Base-by-base conservation (phyloP, 1,140 invertebrate genomes). In the Oncopodura yosiiana region DNA sequence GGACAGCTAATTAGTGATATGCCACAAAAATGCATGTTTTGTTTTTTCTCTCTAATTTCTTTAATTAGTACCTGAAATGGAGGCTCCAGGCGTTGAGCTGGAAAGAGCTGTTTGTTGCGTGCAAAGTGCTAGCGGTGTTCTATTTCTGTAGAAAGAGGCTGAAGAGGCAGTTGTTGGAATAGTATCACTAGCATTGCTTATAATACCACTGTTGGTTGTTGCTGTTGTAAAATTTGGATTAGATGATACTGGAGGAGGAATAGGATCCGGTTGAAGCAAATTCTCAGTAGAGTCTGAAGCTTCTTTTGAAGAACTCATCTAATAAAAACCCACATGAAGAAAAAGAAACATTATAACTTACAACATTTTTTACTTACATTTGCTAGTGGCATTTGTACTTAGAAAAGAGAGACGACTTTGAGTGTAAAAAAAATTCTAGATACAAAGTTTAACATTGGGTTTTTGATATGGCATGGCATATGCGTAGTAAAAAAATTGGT, bases 31-130 rank as follows among this genome's bases (percentile, higher is more conserved):
- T 41, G 9, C 18, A 18, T 18, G 9, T 41, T 41, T 6, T 12
- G 8, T 14, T 41, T 14, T 18, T 19, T 18, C 18, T 9, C 6
- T 41, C 18, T 18, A 41, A 41, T 41, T 41, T 41, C 18, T 41
- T 39, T 39, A 11, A 14, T 39, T 39, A 14, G 11, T 39, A 14
- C 19, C 19, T 39, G 6, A 14, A 8, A 6, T 34, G 32, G 14
- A 14, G 38, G 16, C 5, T 12, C 8, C 9, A 9, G 41, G 36
- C 9, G 41, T 18, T 0, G 62, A 58, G 12, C 58, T 63, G 29
- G 58, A 63, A 9, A 60, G 18, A 2, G 58, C 58, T 3, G 62
- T 60, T 37, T 63, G 62, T 30, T 63, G 62, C 3, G 46, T 32
- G 30, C 62, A 61, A 14, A 57, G 21, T 26, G 53, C 59, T 1